These are phyloP conservation scores for Aegotheles bennettii DNA, from an alignment of 2,113 vertebrate genomes.

Conservation along the genomic window DNA sequence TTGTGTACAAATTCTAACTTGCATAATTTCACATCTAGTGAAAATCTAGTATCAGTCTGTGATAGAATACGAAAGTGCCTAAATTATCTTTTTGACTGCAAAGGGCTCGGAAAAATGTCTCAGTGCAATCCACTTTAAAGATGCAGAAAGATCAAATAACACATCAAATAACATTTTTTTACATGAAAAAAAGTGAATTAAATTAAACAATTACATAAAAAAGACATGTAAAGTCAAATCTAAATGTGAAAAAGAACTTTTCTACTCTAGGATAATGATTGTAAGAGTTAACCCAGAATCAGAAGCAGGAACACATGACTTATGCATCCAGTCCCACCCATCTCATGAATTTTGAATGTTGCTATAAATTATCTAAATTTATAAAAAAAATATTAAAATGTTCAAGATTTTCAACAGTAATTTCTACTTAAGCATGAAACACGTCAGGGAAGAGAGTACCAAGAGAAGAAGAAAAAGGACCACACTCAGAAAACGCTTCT, in stretches of 20 bases:
- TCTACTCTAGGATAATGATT: neutral
- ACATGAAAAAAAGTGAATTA: neutral
- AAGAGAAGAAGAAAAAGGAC: neutral
- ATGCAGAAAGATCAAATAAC: slow-evolving; percentile 13
- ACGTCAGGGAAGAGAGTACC: neutral
- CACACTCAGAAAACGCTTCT: neutral
- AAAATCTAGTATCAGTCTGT: slow-evolving; percentile 52
- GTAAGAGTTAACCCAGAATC: neutral
- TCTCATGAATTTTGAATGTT: neutral
- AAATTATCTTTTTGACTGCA: slow-evolving; percentile 44
- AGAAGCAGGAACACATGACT: neutral
- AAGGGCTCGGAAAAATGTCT: slow-evolving; percentile 29
- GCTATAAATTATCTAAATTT: neutral
- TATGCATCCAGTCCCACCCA: neutral
- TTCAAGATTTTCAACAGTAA: neutral
- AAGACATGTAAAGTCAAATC: neutral
- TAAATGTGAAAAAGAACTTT: neutral
- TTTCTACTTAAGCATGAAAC: neutral
- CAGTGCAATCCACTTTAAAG: neutral
- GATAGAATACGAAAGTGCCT: slow-evolving; percentile 31
- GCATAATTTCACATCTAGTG: slow-evolving; percentile 31
- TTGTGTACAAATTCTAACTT: slow-evolving; percentile 35
- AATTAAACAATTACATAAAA: neutral
- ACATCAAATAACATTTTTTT: neutral
- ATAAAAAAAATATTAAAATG: neutral